Conservation (phyloP, 2,888 invertebrate species). For the Serrognathus titanus region DNA sequence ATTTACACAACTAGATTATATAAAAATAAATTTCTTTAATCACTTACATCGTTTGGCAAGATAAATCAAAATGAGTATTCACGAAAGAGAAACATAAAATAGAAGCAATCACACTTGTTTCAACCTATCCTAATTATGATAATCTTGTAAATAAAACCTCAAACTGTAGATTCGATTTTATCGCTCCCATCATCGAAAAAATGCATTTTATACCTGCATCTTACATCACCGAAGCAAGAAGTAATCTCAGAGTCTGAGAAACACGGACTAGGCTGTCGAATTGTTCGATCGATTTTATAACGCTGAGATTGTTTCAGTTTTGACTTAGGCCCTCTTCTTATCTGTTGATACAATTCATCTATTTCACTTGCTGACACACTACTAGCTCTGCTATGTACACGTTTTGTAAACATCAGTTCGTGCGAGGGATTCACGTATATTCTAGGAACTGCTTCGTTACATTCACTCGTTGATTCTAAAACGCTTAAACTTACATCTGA, state of each 20-base stretch:
- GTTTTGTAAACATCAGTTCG: slow-evolving; percentile 44
- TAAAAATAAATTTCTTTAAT: neutral
- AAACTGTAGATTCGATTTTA: slow-evolving; percentile 14
- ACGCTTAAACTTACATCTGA: slow-evolving; percentile 32
- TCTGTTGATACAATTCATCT: slow-evolving; percentile 69
- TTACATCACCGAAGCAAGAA: slow-evolving; percentile 34
- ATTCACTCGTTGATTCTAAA: slow-evolving; percentile 37
- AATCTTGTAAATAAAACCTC: neutral
- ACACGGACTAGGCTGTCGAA: slow-evolving; percentile 32
- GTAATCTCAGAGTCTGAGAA: slow-evolving; percentile 43
- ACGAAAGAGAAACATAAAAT: too few species aligned
- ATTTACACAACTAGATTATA: neutral
- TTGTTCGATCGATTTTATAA: slow-evolving; percentile 4
- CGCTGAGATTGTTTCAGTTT: slow-evolving; percentile 13
- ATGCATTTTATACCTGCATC: slow-evolving; percentile 19
- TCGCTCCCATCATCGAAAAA: slow-evolving; percentile 9
- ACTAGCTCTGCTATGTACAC: slow-evolving; percentile 57
- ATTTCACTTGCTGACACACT: slow-evolving; percentile 58
- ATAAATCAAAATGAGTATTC: neutral
- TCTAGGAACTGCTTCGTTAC: slow-evolving; percentile 27
- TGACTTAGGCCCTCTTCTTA: slow-evolving; percentile 52
- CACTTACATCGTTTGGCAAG: neutral
- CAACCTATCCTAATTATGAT: neutral
- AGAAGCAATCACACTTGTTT: too few species aligned
- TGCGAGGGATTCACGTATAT: slow-evolving; percentile 53